Evolutionary conservation across 1,140 invertebrate genomes (phyloP), one percentile per base, ranked within the genome.

Genomic region (Ephestia elutella): DNA sequence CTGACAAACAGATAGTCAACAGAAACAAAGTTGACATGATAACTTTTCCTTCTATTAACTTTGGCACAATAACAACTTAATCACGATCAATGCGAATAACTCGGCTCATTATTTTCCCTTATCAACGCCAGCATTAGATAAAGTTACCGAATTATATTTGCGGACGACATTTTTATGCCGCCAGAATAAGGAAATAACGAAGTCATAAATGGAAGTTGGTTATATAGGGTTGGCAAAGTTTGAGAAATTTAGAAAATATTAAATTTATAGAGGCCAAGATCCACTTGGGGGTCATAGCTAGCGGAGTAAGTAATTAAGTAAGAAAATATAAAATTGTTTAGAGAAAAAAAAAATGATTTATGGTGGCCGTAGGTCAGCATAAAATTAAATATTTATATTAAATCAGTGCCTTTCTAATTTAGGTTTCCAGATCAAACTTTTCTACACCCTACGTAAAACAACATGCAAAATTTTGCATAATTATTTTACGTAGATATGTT

Each of bases 101-200:
- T 75, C 68, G 60, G 66, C 73, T 86, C 83, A 83, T 85, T 82
- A 86, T 83, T 86, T 78, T 75, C 67, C 74, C 76, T 84, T 84
- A 86, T 86, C 83, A 80, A 70, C 59, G 69, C 70, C 71, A 72
- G 68, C 76, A 57, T 53, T 56, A 82, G 73, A 84, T 86, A 83
- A 84, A 83, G 69, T 66, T 67, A 60, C 54, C 61, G 62, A 78
- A 71, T 81, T 80, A 79, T 80, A 80, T 72, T 73, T 73, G 68
- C 70, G 71, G 79, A 80, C 74, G 81, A 80, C 78, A 73, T 82
- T 86, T 84, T 83, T 84, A 84, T 84, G 78, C 82, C 71, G 68
- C 68, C 73, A 77, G 75, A 84, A 84, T 84, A 84, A 79, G 76
- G 73, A 84, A 84, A 84, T 86, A 86, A 86, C 74, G 81, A 84